Percentiles rank a stretch among this genome's conserved stretches.
Evolutionary conservation across 2,888 invertebrate species (phyloP).

Genomic region (Ptilodon capucinus): DNA sequence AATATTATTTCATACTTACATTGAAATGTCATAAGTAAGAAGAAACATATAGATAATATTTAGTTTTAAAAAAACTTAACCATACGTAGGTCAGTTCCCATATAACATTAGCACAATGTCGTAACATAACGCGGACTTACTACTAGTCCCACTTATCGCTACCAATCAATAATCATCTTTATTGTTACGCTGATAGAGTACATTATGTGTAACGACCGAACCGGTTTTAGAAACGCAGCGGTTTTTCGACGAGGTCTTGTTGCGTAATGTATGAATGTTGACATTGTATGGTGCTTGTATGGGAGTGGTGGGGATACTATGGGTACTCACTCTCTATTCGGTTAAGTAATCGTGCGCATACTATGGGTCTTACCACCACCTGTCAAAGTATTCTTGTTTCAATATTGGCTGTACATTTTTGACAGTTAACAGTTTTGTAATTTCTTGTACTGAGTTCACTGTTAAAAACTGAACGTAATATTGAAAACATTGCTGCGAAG

Average conservation of each 20-base stretch:
- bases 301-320: conserved; percentile 33
- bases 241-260: conserved; percentile 70
- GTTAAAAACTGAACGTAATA: no score
- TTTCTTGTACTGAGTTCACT: no score
- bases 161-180: conserved; percentile 36
- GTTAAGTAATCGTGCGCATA: conserved; percentile 10
- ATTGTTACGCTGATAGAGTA: conserved; percentile 30
- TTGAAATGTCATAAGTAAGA: no score
- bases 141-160: conserved; percentile 42
- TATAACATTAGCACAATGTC: conserved; percentile 43
- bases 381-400: no score
- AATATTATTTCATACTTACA: no score
- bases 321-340: conserved; percentile 26
- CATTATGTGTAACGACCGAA: conserved; percentile 22
- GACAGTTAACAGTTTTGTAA: no score
- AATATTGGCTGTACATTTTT: no score
- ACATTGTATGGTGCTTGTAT: conserved; percentile 60
- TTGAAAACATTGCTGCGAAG: no score
- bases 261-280: conserved; percentile 77
- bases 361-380: no score
- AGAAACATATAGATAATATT: no score
- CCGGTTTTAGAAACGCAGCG: conserved; percentile 57
- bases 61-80: no score
- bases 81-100: conserved; percentile 27
- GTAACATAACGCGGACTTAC: conserved; percentile 43